Percentiles rank a stretch among this genome's conserved stretches.
Conservation (phyloP, 2,888 invertebrate genomes). For the Drosophila algonquin region DNA sequence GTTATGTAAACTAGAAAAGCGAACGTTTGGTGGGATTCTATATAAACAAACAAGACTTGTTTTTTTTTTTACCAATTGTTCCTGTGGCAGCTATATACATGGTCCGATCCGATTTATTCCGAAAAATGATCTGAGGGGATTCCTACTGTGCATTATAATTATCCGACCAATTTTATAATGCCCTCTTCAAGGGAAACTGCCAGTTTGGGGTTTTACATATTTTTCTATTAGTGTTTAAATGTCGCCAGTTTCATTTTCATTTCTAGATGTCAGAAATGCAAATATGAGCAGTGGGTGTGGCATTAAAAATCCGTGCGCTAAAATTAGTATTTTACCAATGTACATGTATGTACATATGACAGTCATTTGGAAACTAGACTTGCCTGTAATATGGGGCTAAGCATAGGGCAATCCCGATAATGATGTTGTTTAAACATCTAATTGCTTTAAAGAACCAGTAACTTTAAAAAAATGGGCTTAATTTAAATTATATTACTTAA, state of each 20-base stretch:
- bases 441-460: constrained; percentile 12
- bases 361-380: constrained; percentile 20
- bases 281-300: constrained; percentile 57
- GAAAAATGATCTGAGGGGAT: too few species aligned
- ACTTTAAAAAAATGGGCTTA: constrained; percentile 9
- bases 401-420: constrained; percentile 20
- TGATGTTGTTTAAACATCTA: constrained; percentile 24
- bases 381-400: constrained; percentile 1
- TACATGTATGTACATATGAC: constrained; percentile 1
- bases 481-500: constrained; percentile 30
- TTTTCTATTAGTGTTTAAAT: constrained; percentile 15
- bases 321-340: neutral
- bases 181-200: neutral
- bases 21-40: neutral
- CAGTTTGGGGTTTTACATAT: neutral
- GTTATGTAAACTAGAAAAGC: constrained; percentile 19
- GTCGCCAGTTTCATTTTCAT: constrained; percentile 63
- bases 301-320: constrained; percentile 27
- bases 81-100: neutral
- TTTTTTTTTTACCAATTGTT: neutral
- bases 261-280: constrained; percentile 67
- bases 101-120: neutral
- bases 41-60: too few species aligned
- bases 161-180: neutral
- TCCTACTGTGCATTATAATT: neutral